phyloP scores from a whole-genome alignment of 2,797 vertebrate species.

The Galago senegalensis region DNA sequence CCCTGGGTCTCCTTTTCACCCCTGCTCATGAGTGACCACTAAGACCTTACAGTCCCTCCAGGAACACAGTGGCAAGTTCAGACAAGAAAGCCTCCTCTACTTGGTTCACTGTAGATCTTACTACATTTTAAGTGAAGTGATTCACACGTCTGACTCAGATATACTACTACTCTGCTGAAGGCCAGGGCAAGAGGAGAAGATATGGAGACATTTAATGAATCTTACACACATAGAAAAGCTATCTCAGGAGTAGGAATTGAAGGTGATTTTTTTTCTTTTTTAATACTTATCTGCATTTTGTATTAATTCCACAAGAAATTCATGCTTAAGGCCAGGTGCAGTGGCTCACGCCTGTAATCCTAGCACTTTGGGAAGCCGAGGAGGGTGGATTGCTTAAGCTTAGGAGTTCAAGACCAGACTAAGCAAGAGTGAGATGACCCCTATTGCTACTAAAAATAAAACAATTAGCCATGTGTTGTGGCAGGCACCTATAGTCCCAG shows the following conservation, averaged over 20 bases:
- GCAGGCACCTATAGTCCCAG: too few species aligned
- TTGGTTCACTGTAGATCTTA: not conserved
- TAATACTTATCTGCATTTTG: slow-evolving; percentile 4
- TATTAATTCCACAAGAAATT: not conserved
- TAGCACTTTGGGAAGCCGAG: too few species aligned
- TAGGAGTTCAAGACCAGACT: too few species aligned
- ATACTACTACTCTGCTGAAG: not conserved
- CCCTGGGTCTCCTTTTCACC: not conserved
- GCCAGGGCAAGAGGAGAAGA: not conserved
- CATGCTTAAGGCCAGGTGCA: not conserved
- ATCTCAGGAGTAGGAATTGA: not conserved
- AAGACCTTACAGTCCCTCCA: not conserved
- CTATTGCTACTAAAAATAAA: too few species aligned
- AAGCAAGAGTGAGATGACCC: too few species aligned
- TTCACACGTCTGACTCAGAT: not conserved
- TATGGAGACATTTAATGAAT: not conserved
- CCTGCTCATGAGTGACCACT: accelerated
- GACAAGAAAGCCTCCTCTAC: not conserved
- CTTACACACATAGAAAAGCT: not conserved
- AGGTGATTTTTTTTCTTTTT: slow-evolving; percentile 23
- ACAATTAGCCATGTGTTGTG: too few species aligned
- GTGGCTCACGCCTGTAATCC: too few species aligned
- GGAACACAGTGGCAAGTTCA: not conserved
- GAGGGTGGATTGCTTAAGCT: too few species aligned
- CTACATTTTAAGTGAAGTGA: not conserved